Percentiles rank a stretch among this genome's conserved stretches.
Evolutionary conservation across 2,113 vertebrate species (phyloP).

Genomic region (Agapornis roseicollis): DNA sequence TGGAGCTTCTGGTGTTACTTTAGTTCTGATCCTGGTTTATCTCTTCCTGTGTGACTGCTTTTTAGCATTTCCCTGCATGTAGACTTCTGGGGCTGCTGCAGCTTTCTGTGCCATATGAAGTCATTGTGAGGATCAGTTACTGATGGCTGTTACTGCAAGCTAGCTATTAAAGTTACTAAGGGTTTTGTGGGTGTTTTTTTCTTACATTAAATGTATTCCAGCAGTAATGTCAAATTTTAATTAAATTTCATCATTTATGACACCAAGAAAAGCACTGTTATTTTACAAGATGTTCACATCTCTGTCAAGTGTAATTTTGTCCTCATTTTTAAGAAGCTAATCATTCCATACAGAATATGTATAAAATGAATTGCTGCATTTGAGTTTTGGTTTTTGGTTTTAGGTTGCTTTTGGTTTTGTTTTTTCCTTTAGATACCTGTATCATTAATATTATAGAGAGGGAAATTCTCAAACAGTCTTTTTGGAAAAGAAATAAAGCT

Average conservation of each 20-base stretch:
- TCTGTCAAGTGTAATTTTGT: neutral
- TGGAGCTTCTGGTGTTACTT: neutral
- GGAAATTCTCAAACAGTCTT: neutral
- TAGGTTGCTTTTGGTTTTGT: neutral
- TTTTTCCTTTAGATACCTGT: neutral
- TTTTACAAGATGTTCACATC: neutral
- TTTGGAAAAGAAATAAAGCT: neutral
- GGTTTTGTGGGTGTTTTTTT: neutral
- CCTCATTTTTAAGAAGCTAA: neutral
- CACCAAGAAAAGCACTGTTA: neutral
- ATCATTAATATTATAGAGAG: neutral
- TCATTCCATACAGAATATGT: neutral
- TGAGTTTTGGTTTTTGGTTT: neutral
- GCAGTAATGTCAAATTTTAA: neutral
- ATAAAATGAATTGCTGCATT: fast-evolving
- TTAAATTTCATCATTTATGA: neutral
- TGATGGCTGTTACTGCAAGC: neutral
- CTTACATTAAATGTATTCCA: neutral
- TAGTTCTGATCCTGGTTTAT: neutral
- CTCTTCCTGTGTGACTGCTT: neutral
- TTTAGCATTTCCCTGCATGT: neutral
- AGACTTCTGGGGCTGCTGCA: neutral
- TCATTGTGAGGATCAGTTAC: neutral
- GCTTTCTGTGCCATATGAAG: neutral
- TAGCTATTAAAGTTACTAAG: neutral